These are phyloP conservation scores for Tetrao urogallus DNA, from an alignment of 2,113 vertebrate species.

Conservation along the genomic window DNA sequence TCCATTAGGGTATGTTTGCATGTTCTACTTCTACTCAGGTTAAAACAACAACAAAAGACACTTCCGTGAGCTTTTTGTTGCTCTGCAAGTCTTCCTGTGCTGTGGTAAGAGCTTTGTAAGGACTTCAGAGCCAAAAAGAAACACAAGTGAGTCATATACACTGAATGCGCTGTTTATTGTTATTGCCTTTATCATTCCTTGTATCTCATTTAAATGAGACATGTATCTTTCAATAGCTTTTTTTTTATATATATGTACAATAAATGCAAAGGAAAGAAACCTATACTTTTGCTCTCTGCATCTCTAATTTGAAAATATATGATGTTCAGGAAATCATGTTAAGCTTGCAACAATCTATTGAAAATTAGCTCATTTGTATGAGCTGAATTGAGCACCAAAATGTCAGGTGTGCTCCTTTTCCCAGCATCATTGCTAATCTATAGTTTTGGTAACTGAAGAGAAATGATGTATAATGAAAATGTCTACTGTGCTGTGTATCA, in stretches of 20 bases:
- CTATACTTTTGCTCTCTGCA: not conserved
- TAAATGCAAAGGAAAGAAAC: not conserved
- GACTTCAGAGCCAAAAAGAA: not conserved
- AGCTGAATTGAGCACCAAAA: conserved; percentile 41
- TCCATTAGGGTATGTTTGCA: not conserved
- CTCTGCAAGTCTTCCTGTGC: not conserved
- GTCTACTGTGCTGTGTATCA: conserved; percentile 37
- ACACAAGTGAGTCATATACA: not conserved
- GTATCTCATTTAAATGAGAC: not conserved
- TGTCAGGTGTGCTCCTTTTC: conserved; percentile 56
- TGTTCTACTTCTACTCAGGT: not conserved
- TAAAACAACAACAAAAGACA: not conserved
- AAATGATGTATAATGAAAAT: conserved; percentile 67
- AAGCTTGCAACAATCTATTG: conserved; percentile 35
- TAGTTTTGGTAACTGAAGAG: conserved; percentile 41
- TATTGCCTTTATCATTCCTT: not conserved
- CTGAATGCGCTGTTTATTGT: not conserved
- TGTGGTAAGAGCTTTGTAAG: not conserved
- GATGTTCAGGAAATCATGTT: conserved; percentile 32
- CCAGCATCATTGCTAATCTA: conserved; percentile 10
- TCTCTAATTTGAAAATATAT: conserved; percentile 20
- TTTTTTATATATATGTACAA: not conserved
- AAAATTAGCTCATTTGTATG: conserved; percentile 58
- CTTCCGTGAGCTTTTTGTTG: not conserved
- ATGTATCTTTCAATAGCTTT: not conserved